Evolutionary conservation across 2,113 vertebrate species (phyloP).

Genomic region (Xiphias gladius): DNA sequence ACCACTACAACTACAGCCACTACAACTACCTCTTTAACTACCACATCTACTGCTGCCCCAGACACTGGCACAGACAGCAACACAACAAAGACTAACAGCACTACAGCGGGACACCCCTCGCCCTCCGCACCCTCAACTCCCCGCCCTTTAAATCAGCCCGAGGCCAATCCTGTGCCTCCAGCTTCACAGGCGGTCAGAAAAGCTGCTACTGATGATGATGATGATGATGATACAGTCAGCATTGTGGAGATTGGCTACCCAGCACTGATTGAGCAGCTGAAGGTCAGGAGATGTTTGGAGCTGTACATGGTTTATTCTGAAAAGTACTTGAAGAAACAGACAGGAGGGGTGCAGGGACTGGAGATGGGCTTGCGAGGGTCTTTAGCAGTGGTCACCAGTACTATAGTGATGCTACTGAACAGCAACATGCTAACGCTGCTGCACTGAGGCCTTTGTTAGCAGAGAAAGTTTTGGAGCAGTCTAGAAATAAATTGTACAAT

Average conservation of each 20-base stretch:
- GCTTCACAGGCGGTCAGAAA: neutral
- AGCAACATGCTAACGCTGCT: constrained; percentile 23
- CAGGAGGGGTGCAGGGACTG: constrained; percentile 1
- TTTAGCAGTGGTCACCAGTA: constrained; percentile 29
- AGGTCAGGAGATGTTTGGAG: constrained; percentile 78
- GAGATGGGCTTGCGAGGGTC: neutral
- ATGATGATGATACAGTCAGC: constrained; percentile 73
- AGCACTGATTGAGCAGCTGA: constrained; percentile 82
- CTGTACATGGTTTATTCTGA: constrained; percentile 78
- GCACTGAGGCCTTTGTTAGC: constrained; percentile 17
- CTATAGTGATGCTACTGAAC: constrained; percentile 31
- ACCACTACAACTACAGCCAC: neutral
- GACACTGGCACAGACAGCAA: neutral
- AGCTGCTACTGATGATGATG: neutral
- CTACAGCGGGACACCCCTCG: neutral
- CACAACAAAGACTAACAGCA: constrained; percentile 9
- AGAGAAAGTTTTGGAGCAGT: neutral
- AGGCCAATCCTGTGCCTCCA: neutral
- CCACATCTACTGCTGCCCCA: neutral
- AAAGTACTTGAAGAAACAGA: constrained; percentile 53
- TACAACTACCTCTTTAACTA: neutral
- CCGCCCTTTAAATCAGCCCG: neutral
- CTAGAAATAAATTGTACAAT: neutral
- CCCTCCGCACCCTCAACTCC: constrained; percentile 7
- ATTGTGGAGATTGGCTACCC: constrained; percentile 85